Conservation (phyloP, 2,797 vertebrate species). For the Galaxias olidus region DNA sequence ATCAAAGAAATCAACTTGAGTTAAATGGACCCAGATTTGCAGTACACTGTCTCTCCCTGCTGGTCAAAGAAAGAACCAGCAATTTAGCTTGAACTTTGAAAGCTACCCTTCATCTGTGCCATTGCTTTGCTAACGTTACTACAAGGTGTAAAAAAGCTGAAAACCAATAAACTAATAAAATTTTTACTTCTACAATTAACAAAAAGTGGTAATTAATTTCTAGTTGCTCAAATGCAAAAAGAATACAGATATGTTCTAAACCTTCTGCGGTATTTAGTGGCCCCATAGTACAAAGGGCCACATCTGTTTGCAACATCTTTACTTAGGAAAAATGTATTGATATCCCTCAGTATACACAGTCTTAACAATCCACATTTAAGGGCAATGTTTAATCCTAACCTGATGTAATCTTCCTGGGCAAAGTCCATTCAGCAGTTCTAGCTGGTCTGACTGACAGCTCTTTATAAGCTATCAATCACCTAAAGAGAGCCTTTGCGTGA, state of each 20-base stretch:
- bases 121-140: not conserved
- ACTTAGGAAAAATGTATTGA: not conserved
- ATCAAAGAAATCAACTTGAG: not conserved
- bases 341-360: constrained; percentile 18
- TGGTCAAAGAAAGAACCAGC: constrained; percentile 39
- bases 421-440: constrained; percentile 41
- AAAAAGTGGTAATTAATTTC: too few species aligned
- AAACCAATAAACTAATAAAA: not conserved
- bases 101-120: not conserved
- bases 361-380: constrained; percentile 36
- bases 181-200: too few species aligned
- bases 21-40: constrained; percentile 33
- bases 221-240: too few species aligned
- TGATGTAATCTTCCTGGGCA: constrained; percentile 37
- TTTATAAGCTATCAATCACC: constrained; percentile 77
- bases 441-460: constrained; percentile 55
- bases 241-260: too few species aligned
- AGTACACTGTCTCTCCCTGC: constrained; percentile 77
- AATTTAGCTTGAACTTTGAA: not conserved
- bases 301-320: too few species aligned
- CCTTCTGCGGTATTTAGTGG: too few species aligned
- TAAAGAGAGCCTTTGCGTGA: constrained; percentile 60
- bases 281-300: too few species aligned
- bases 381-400: constrained; percentile 34
- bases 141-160: not conserved